Percentiles rank a stretch among this genome's conserved stretches.
Evolutionary conservation across 2,888 invertebrate species (phyloP).

Genomic region (Seira musarum): DNA sequence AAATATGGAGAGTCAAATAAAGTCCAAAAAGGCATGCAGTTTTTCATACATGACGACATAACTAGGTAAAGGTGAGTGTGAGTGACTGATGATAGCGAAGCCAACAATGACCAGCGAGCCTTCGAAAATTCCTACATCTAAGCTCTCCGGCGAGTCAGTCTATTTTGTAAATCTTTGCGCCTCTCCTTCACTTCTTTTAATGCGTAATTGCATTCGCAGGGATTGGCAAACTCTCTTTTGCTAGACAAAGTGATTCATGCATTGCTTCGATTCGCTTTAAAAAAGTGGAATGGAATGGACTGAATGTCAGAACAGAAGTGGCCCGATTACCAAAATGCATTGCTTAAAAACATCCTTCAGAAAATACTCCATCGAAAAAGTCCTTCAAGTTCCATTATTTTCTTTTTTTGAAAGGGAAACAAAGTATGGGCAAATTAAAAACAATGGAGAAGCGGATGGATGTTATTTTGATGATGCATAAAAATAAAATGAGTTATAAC

Average conservation of each 20-base stretch:
- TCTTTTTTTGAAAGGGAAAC: slow-evolving; percentile 38
- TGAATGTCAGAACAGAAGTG: background rate
- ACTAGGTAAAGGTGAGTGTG: background rate
- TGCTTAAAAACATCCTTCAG: slow-evolving; percentile 39
- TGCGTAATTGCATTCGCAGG: too few relatives aligned
- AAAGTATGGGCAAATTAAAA: slow-evolving; percentile 36
- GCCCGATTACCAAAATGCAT: background rate
- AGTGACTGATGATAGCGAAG: background rate
- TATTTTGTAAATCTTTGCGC: too few relatives aligned
- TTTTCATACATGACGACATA: background rate
- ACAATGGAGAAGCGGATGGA: slow-evolving; percentile 38
- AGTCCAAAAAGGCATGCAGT: background rate
- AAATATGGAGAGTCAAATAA: background rate
- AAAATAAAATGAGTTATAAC: slow-evolving; percentile 29
- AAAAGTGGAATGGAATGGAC: background rate
- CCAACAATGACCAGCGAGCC: background rate
- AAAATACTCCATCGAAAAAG: slow-evolving; percentile 51
- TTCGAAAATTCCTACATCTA: background rate
- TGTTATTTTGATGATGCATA: slow-evolving; percentile 49
- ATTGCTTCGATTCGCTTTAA: background rate
- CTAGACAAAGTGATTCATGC: background rate
- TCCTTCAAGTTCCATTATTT: slow-evolving; percentile 56
- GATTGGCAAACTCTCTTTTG: too few relatives aligned
- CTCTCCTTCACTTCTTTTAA: too few relatives aligned
- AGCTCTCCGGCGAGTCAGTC: background rate